These are phyloP conservation scores for Drosophila parthenogenetica DNA, from an alignment of 2,888 invertebrate species.

Conservation along the genomic window DNA sequence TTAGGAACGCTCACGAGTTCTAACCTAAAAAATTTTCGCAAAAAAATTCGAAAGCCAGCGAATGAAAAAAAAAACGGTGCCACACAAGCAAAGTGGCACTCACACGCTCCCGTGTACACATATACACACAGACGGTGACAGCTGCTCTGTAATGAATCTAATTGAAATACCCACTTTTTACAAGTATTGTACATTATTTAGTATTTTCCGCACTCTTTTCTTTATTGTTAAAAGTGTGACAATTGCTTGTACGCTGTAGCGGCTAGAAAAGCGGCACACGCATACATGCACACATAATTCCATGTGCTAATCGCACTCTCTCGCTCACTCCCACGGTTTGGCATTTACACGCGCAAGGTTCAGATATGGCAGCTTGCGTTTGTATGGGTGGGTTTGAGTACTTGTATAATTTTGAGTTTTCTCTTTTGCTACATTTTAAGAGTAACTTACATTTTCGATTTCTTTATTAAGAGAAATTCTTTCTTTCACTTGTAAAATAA, in stretches of 20 bases:
- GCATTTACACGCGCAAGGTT: constrained; percentile 52
- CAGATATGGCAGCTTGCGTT: constrained; percentile 26
- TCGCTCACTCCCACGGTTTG: constrained; percentile 46
- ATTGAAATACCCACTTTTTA: constrained; percentile 42
- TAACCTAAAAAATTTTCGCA: constrained; percentile 58
- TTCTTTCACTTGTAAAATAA: constrained; percentile 6
- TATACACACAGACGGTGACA: constrained; percentile 23
- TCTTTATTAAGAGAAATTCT: constrained; percentile 7
- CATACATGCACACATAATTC: constrained; percentile 41
- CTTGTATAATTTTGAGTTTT: constrained; percentile 19
- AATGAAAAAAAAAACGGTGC: constrained; percentile 41
- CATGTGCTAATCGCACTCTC: constrained; percentile 66
- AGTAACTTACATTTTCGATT: constrained; percentile 20
- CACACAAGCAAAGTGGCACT: constrained; percentile 55
- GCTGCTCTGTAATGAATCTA: constrained; percentile 45
- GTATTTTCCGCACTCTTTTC: constrained; percentile 22
- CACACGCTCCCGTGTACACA: constrained; percentile 10
- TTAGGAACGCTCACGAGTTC: constrained; percentile 54
- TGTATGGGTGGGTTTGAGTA: constrained; percentile 13
- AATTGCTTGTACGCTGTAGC: constrained; percentile 21
- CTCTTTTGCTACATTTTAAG: constrained; percentile 22
- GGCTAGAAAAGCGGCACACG: constrained; percentile 40
- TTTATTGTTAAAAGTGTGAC: constrained; percentile 33
- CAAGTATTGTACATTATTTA: constrained; percentile 30
- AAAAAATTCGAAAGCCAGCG: constrained; percentile 34